Percentiles rank a stretch among this genome's conserved stretches.
Conservation (phyloP, 2,888 invertebrate genomes). For the Tiphia femorata region DNA sequence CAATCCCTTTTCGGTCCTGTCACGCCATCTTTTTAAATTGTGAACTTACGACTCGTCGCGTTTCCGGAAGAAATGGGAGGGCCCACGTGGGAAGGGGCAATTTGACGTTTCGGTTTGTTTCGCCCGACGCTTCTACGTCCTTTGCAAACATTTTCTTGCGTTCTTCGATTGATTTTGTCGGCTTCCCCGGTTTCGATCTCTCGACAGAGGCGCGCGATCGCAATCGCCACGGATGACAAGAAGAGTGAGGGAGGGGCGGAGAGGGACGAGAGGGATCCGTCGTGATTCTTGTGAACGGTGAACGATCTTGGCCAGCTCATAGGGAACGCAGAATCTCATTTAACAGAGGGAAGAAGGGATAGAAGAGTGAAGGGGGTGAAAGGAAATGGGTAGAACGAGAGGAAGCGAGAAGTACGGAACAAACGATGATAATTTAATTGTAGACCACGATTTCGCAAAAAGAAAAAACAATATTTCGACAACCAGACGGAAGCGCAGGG, state of each 20-base stretch:
- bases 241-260: not conserved
- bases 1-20: too few species aligned
- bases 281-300: not conserved
- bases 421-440: slow-evolving; percentile 52
- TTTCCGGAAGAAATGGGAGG: too few species aligned
- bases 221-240: not conserved
- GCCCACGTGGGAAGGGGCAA: too few species aligned
- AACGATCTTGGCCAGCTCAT: slow-evolving; percentile 2
- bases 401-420: slow-evolving; percentile 16
- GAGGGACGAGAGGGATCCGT: not conserved
- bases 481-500: slow-evolving; percentile 70
- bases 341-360: not conserved
- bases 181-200: not conserved
- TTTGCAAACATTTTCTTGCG: too few species aligned
- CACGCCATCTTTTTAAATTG: too few species aligned
- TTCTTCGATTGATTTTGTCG: too few species aligned
- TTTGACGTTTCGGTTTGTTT: too few species aligned
- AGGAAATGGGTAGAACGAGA: not conserved
- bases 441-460: slow-evolving; percentile 63
- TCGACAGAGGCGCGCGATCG: not conserved
- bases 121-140: too few species aligned
- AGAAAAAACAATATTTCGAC: slow-evolving; percentile 69
- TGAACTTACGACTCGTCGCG: too few species aligned
- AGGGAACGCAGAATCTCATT: slow-evolving; percentile 13
- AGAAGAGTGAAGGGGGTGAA: too few species aligned